Base-by-base conservation (phyloP, 2,113 vertebrate species). In the Triplophysa siluroides region DNA sequence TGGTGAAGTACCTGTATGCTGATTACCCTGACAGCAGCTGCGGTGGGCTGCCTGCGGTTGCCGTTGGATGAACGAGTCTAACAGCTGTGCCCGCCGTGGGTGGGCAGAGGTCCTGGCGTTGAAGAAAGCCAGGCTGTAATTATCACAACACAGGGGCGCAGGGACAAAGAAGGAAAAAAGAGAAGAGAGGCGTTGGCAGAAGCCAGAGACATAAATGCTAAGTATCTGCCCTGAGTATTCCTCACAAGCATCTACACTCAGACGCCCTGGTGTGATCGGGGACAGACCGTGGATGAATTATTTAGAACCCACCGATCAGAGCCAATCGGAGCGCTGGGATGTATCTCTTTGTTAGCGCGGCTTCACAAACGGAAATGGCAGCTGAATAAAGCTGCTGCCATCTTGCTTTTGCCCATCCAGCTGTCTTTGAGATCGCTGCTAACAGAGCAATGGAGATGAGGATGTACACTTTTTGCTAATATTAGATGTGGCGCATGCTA, bases 41-140 rank as follows among this genome's bases (percentile, higher is more conserved):
- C 10, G 41, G 71, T 21, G n/a, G 38, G 85, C 78, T 67, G 78
- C 66, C 8, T 66, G 80, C 80, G 85, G 79, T 71, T 64, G 80
- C 70, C 76, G 66, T n/a, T 86, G 83, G 81, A 88, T 83, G 84
- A 87, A 80, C 82, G 71, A 86, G 85, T 84, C 82, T 77, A 85
- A 86, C 89, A 89, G 90, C 90, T 89, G 88, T 75, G 85, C 60
- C 78, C 87, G 83, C 78, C 60, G 65, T 85, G 87, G 88, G 86
- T 72, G 86, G 83, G 80, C 69, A 71, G 80, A 52, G 8, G 78
- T 78, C 81, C 70, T 41, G 78, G 85, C 83, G 87, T 83, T 74
- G 71, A 78, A 85, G 76, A 79, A 77, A 86, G 83, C 76, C 78
- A 83, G 83, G 80, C 86, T 87, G 64, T 89, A 86, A 92, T 92